Evolutionary conservation across 2,113 vertebrate genomes (phyloP), one percentile per base, ranked within the genome.

Genomic region (Noctilio leporinus): DNA sequence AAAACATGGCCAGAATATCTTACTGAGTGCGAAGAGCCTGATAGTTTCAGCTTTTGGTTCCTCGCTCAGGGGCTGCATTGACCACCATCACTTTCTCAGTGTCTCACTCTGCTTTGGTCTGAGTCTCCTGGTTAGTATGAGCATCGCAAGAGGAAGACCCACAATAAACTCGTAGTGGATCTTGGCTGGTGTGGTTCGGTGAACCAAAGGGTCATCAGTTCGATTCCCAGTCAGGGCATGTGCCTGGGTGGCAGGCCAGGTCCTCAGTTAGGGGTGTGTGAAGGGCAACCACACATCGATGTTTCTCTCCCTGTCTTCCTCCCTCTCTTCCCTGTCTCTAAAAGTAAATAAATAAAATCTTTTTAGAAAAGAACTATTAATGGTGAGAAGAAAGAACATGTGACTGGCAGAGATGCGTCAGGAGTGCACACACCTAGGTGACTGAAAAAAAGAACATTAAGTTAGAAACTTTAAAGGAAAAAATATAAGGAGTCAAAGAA

Each of bases 391-490:
- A 65, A 53, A 67, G 33, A 40, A 15, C 24, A 26, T 16, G 3
- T n/a, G 10, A 33, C 6, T 28, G 30, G 28, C 4, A 77, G 19
- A 45, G 62, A 40, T 7, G 6, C 3, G 47, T 9, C 9, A 30
- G 49, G 2, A 5, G 35, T 3, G 30, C 3, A 30, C 11, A 30
- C 3, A 30, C 11, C 11, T n/a, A 30, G 14, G 30, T 6, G 17
- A 43, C 45, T 11, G 8, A 8, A 80, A 59, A 19, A 9, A 64
- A 59, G 22, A 76, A 51, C 0, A 35, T 38, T 16, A 77, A 43
- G 69, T 55, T 40, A 38, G 40, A 81, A 75, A 43, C 19, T 43
- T 53, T 30, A 59, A 65, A 33, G 40, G 4, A n/a, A 38, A 62
- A 64, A 28, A 33, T 3, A 30, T 10, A 7, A 8, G 40, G 3